phyloP scores from a whole-genome alignment of 2,113 vertebrate species.

The Orycteropus afer region DNA sequence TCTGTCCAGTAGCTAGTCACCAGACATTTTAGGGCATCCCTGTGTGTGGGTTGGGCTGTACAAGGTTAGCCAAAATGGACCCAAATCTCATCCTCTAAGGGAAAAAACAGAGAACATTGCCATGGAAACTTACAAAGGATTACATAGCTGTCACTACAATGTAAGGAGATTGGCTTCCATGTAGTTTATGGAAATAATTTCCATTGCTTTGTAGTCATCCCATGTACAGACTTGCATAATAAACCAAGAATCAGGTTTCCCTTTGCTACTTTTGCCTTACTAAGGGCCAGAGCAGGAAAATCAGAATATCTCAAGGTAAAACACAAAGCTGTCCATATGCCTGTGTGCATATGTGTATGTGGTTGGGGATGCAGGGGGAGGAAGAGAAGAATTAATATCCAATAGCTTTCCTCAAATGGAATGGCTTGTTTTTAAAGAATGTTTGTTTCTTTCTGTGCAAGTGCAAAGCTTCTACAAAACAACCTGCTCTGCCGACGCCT shows the following conservation, averaged over 20 bases:
- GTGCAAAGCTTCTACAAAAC: neutral
- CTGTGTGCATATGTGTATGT: neutral
- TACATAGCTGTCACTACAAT: neutral
- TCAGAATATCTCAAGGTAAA: neutral
- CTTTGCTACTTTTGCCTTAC: neutral
- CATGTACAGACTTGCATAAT: neutral
- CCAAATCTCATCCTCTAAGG: neutral
- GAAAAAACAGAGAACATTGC: neutral
- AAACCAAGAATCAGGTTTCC: neutral
- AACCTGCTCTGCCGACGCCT: neutral
- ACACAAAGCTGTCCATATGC: neutral
- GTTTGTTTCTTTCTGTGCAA: neutral
- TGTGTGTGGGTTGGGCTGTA: neutral
- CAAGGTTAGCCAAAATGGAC: neutral
- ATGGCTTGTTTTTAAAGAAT: conserved; percentile 31
- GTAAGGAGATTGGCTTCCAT: neutral
- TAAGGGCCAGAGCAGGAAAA: neutral
- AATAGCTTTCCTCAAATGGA: neutral
- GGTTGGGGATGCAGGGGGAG: neutral
- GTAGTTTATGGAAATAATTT: neutral
- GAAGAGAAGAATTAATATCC: neutral
- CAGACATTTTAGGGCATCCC: neutral
- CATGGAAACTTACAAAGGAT: neutral
- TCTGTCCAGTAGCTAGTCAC: neutral
- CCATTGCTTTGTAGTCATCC: neutral